These are phyloP conservation scores for Lamellibrachia luymesi DNA, from an alignment of 1,140 invertebrate species.

Conservation along the genomic window DNA sequence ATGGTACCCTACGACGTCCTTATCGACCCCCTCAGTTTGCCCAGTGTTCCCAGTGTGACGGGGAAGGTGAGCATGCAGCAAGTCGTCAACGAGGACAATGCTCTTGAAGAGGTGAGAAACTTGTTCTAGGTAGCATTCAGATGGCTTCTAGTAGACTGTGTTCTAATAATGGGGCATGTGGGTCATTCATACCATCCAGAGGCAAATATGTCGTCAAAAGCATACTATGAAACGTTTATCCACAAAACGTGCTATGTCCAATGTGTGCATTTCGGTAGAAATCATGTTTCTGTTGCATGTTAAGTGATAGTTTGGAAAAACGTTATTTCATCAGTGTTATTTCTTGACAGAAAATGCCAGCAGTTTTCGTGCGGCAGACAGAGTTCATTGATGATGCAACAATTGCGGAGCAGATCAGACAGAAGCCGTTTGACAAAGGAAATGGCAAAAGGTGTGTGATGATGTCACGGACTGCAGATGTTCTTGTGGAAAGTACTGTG, in stretches of 20 bases:
- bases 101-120: not conserved
- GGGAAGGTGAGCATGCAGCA: slow-evolving; percentile 41
- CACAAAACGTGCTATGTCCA: no score
- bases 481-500: not conserved
- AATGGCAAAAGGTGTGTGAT: slow-evolving; percentile 50
- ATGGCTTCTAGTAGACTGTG: no score
- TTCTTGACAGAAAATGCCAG: not conserved
- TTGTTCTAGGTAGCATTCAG: no score
- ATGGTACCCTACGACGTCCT: slow-evolving; percentile 58
- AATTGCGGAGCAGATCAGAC: slow-evolving; percentile 46
- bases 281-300: not conserved
- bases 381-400: slow-evolving; percentile 48
- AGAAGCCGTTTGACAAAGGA: slow-evolving; percentile 45
- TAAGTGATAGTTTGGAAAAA: not conserved
- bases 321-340: not conserved
- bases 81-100: slow-evolving; percentile 39
- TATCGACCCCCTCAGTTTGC: slow-evolving; percentile 54
- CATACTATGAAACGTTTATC: not conserved
- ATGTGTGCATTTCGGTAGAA: no score
- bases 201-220: no score
- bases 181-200: no score
- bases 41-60: slow-evolving; percentile 46
- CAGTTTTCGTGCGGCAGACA: slow-evolving; percentile 14
- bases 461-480: not conserved
- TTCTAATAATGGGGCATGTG: no score